Evolutionary conservation across 2,797 vertebrate species (phyloP), one percentile per base, ranked within the genome.

Genomic region (Chromis chromis): DNA sequence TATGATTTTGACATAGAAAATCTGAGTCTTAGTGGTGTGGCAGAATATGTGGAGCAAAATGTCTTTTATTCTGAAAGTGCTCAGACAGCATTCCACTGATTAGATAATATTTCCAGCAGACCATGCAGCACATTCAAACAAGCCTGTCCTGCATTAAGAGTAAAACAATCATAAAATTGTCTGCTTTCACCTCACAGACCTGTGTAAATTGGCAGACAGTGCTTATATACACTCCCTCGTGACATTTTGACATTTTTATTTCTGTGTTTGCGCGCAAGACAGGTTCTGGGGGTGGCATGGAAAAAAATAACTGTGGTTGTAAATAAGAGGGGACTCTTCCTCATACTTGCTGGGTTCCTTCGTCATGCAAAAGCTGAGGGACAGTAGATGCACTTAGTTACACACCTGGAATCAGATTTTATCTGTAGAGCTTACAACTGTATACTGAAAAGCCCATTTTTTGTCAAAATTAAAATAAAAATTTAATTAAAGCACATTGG

Each of bases 1-100:
- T 19, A 65, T 28, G 22, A 63, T 52, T 72, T 61, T 17, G 42
- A 79, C 64, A 74, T 9, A 58, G 19, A 42, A 56, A 69, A 69
- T 61, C 7, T 9, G 31, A 31, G 31, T 31, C 16, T 28, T 46
- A 1, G 17, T 31, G 1, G 44, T 17, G 3, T 5, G 27, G 11
- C 2, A 14, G 48, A 36, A 54, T 3, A 50, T 59, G 54, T n/a
- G 10, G 28, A 44, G 36, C 12, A 50, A 69, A 59, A 62, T 8
- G 17, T n/a, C 3, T 74, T 53, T 61, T 74, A 79, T 49, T 70
- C n/a, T 76, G 10, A 72, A 77, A 87, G 62, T 39, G 54, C 36
- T 61, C 14, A 50, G 46, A 61, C 22, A 49, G 13, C 44, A 55
- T 36, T 52, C 44, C 31, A 42, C 1, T 28, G 36, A 60, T 62